These are phyloP conservation scores for Congeria kusceri DNA, from an alignment of 2,888 invertebrate genomes.

Conservation along the genomic window DNA sequence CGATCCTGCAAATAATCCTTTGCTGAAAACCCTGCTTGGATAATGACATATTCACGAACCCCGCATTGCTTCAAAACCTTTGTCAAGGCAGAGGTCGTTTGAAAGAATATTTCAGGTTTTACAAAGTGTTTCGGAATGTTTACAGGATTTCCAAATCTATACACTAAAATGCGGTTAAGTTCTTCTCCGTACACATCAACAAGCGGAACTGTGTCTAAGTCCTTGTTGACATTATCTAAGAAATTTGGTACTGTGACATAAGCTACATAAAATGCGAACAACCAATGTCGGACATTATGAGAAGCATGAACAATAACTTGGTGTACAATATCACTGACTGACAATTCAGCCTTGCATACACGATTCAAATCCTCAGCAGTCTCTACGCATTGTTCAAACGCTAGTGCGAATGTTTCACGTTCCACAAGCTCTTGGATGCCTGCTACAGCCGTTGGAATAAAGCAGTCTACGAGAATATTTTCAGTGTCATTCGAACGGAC, in stretches of 20 bases:
- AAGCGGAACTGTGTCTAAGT: not conserved
- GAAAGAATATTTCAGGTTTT: no score
- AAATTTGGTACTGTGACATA: not conserved
- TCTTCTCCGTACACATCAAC: not conserved
- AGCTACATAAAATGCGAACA: slow-evolving; percentile 27
- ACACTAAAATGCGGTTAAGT: not conserved
- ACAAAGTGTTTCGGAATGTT: no score
- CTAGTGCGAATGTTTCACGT: not conserved
- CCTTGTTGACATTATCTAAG: slow-evolving; percentile 3
- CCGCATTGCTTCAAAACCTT: no score
- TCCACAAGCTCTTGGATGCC: not conserved
- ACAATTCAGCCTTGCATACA: not conserved
- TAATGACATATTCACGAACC: no score
- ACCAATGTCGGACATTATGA: slow-evolving; percentile 12
- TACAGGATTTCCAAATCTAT: no score
- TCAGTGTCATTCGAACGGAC: not conserved
- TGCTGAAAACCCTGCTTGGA: no score
- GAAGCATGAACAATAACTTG: not conserved
- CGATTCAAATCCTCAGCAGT: not conserved
- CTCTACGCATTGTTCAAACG: not conserved
- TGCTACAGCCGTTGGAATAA: not conserved
- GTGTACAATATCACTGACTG: not conserved
- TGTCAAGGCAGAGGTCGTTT: no score
- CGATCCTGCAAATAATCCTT: no score
- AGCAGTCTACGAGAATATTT: not conserved